phyloP scores from a whole-genome alignment of 2,113 vertebrate species.

The Bagarius yarrelli region DNA sequence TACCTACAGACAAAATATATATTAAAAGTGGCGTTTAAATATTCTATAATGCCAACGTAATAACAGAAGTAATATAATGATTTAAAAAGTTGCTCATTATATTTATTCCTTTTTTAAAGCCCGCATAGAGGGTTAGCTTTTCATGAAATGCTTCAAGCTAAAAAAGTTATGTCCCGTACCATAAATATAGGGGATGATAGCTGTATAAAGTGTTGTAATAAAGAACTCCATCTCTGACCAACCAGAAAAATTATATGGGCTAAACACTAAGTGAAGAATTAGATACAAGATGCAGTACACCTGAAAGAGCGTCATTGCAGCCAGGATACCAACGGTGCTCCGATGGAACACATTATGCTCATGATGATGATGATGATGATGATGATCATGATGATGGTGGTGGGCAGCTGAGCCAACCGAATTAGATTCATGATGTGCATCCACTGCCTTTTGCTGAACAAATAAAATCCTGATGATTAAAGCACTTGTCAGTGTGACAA shows the following conservation, averaged over 20 bases:
- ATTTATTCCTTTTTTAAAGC: not conserved
- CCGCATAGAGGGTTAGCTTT: not conserved
- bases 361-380: conserved; percentile 41
- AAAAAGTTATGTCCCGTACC: conserved; percentile 69
- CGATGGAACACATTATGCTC: conserved; percentile 39
- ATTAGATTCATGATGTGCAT: conserved; percentile 4
- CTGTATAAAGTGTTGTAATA: conserved; percentile 63
- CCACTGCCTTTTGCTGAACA: conserved; percentile 51
- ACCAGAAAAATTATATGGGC: conserved; percentile 16
- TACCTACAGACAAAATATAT: not conserved
- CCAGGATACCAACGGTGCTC: conserved; percentile 62
- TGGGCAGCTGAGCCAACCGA: not conserved
- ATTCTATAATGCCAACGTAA: not conserved
- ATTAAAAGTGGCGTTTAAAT: not conserved
- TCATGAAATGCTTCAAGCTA: conserved; percentile 51
- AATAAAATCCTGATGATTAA: conserved; percentile 64
- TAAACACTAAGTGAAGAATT: conserved; percentile 58
- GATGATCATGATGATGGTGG: not conserved
- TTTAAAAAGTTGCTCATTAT: not conserved
- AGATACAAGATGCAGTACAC: conserved; percentile 69
- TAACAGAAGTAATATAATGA: conserved; percentile 1
- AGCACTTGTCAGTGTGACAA: conserved; percentile 62
- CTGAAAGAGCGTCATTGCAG: conserved; percentile 70
- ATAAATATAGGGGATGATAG: conserved; percentile 70
- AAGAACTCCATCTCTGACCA: conserved; percentile 69